phyloP scores from a whole-genome alignment of 2,888 invertebrate genomes.

The Epirrhoe tristata region DNA sequence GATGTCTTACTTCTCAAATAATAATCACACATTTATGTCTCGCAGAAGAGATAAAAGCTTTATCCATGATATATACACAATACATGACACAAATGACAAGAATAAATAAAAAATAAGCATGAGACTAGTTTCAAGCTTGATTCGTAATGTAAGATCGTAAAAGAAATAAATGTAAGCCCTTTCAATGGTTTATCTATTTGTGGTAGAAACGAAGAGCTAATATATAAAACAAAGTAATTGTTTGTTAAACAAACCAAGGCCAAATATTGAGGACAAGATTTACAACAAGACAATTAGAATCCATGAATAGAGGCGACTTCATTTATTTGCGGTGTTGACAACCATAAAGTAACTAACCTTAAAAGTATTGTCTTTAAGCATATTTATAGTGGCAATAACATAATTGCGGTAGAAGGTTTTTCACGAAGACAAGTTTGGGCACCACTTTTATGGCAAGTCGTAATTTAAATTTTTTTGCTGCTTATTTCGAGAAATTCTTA shows the following conservation, averaged over 20 bases:
- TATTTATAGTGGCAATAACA: conserved; percentile 73
- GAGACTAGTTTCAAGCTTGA: conserved; percentile 6
- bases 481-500: conserved; percentile 60
- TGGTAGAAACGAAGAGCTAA: conserved; percentile 29
- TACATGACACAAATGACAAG: conserved; percentile 8
- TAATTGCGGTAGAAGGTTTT: conserved; percentile 75
- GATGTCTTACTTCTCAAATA: conserved; percentile 78
- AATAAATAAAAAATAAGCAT: conserved; percentile 6
- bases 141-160: conserved; percentile 1
- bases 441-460: conserved; percentile 66
- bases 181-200: conserved; percentile 10
- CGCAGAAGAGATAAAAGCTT: conserved; percentile 32
- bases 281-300: conserved; percentile 47
- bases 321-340: conserved; percentile 75
- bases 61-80: conserved; percentile 13
- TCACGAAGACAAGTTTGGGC: conserved; percentile 53
- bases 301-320: conserved; percentile 49
- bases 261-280: conserved; percentile 57
- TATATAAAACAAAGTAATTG: conserved; percentile 30
- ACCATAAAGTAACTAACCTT: conserved; percentile 61
- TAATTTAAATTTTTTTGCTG: conserved; percentile 66
- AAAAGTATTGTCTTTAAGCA: conserved; percentile 66
- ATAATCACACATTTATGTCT: conserved; percentile 67
- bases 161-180: conserved; percentile 14
- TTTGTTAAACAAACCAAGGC: conserved; percentile 48